Evolutionary conservation across 2,888 invertebrate species (phyloP).

Genomic region (Platycheirus rosarum): DNA sequence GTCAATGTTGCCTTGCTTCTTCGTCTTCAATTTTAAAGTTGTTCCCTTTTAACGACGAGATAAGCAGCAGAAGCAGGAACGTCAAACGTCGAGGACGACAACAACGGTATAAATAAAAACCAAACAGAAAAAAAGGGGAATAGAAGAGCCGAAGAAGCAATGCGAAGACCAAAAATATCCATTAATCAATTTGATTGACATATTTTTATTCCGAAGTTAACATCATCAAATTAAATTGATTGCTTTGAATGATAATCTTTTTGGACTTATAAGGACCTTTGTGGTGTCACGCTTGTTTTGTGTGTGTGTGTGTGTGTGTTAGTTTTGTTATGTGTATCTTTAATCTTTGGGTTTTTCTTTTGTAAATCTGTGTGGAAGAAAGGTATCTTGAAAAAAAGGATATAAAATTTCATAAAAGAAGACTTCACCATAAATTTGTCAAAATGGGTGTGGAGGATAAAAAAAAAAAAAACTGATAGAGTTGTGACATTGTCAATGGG

Average conservation of each 20-base stretch:
- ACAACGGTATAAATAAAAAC: background rate
- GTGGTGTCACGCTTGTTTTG: slow-evolving; percentile 62
- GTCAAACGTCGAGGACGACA: background rate
- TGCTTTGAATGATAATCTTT: slow-evolving; percentile 73
- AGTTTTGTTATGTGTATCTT: slow-evolving; percentile 14
- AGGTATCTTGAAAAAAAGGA: slow-evolving; percentile 5
- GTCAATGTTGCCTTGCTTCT: slow-evolving; percentile 60
- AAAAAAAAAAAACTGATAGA: slow-evolving; percentile 28
- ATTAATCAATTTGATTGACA: slow-evolving; percentile 74
- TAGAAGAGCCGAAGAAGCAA: background rate
- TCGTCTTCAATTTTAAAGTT: slow-evolving; percentile 68
- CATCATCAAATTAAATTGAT: slow-evolving; percentile 73
- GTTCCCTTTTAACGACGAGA: slow-evolving; percentile 27
- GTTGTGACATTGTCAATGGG: slow-evolving; percentile 38
- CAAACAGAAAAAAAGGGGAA: background rate
- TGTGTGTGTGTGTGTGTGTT: background rate
- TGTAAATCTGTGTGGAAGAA: slow-evolving; percentile 9
- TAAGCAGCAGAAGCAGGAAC: slow-evolving; percentile 16
- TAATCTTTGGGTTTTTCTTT: slow-evolving; percentile 21
- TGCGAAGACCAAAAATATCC: slow-evolving; percentile 64
- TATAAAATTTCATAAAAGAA: slow-evolving; percentile 51
- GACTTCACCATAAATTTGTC: slow-evolving; percentile 67
- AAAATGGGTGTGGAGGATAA: slow-evolving; percentile 62
- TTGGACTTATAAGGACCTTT: slow-evolving; percentile 70
- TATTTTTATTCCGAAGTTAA: slow-evolving; percentile 73